Evolutionary conservation across 2,113 vertebrate species (phyloP).

Genomic region (Bubo bubo): DNA sequence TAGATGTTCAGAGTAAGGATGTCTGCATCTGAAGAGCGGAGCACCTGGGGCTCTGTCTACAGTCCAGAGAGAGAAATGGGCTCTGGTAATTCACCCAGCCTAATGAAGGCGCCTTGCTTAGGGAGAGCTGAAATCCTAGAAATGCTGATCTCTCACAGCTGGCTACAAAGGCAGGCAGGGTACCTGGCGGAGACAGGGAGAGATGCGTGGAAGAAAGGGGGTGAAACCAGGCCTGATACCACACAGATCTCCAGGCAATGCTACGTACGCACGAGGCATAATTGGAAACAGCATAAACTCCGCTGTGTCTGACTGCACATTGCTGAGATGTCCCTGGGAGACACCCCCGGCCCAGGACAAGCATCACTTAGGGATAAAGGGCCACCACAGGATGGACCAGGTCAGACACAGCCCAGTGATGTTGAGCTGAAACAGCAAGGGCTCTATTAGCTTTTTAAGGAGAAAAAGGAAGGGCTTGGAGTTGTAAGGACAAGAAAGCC

Average conservation of each 20-base stretch:
- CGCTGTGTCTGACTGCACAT: accelerated
- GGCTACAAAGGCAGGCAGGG: background rate
- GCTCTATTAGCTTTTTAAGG: background rate
- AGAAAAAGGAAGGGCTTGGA: background rate
- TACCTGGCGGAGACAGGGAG: background rate
- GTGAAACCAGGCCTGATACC: background rate
- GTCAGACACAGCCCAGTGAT: background rate
- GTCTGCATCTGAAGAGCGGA: background rate
- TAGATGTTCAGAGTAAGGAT: background rate
- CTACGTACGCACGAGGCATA: accelerated
- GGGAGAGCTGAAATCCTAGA: accelerated
- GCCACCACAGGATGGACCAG: background rate
- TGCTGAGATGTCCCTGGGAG: background rate
- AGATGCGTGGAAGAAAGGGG: accelerated
- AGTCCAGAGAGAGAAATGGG: background rate
- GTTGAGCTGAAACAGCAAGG: background rate
- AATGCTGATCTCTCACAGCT: accelerated
- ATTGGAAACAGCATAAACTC: background rate
- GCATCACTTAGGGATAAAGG: background rate
- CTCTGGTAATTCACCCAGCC: background rate
- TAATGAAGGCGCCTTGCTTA: background rate
- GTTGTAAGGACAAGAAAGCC: background rate
- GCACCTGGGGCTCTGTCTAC: slow-evolving; percentile 34
- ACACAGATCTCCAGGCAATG: background rate
- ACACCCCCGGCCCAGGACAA: background rate